These are phyloP conservation scores for Drosophila saltans DNA, from an alignment of 1,140 invertebrate species.

Conservation along the genomic window DNA sequence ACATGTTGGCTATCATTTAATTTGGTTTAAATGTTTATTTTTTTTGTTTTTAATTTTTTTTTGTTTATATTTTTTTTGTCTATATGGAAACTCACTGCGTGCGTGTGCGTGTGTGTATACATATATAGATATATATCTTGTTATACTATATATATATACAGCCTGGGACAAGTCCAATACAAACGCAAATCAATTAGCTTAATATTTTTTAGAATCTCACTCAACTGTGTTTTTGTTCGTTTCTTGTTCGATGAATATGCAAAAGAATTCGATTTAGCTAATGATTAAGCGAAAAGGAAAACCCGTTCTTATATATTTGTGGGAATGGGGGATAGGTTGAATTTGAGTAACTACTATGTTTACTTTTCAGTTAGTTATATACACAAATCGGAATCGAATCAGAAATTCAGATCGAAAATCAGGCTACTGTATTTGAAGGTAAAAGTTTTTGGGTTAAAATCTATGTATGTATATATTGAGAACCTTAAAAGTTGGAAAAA, in stretches of 20 bases:
- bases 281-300: conserved; percentile 13
- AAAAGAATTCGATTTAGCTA: conserved; percentile 15
- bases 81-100: conserved; percentile 70
- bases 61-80: conserved; percentile 33
- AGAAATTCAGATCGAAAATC: conserved; percentile 1
- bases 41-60: conserved; percentile 34
- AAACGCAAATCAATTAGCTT: conserved; percentile 76
- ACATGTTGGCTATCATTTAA: conserved; percentile 35
- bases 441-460: conserved; percentile 41
- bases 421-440: conserved; percentile 30
- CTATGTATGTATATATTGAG: conserved; percentile 38
- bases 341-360: not conserved
- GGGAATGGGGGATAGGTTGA: not conserved
- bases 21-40: conserved; percentile 32
- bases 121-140: conserved; percentile 20
- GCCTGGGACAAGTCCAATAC: conserved; percentile 72
- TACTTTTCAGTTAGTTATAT: conserved; percentile 10
- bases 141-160: conserved; percentile 1
- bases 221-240: not conserved
- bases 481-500: conserved; percentile 4
- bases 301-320: not conserved
- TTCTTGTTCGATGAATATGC: conserved; percentile 25
- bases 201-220: conserved; percentile 19
- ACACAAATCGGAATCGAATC: conserved; percentile 19
- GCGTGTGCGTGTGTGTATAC: conserved; percentile 63